Base-by-base conservation (phyloP, 2,113 vertebrate genomes). In the Glareola pratincola region DNA sequence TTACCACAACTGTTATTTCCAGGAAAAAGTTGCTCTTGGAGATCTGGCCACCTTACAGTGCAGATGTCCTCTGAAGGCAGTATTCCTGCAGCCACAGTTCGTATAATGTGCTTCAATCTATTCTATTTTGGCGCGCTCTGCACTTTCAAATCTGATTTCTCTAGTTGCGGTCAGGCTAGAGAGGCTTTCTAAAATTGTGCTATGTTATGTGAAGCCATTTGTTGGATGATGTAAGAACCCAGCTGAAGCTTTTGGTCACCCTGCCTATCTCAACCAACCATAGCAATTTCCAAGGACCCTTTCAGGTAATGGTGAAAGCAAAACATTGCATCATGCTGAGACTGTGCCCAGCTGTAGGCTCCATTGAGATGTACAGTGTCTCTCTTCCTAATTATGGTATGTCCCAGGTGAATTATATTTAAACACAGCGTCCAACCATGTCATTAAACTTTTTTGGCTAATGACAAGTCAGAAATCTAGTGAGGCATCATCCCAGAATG, bases 331-430 rank as follows among this genome's bases (percentile, higher is more conserved):
- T 91, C 85, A 76, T 21, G 15, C 63, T 41, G 88, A 39, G 88
- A 1, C 63, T n/a, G 39, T 51, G 9, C 64, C 63, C 63, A 5
- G 73, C 68, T 85, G 60, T 48, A 73, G 57, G 37, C 48, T 75
- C 82, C 80, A 16, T 4, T 2, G 66, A 69, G 56, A 64, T 41
- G 56, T 60, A 53, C 57, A 19, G 3, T 18, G 69, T 85, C 83
- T 57, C 29, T 90, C 36, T 50, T 74, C 79, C 77, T 94, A 94
- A 96, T 97, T 69, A 94, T 23, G 87, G 94, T n/a, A 53, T 94
- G 84, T 92, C 91, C 84, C 50, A 17, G 80, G 62, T 87, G 84
- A 85, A 66, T 96, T 89, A 57, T 1, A 82, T 82, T 80, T 97
- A 91, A 96, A 90, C 74, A 97, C 45, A 66, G 92, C 41, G 77